Evolutionary conservation across 1,140 invertebrate species (phyloP), one percentile per base, ranked within the genome.

Genomic region (Drosophila rufa): DNA sequence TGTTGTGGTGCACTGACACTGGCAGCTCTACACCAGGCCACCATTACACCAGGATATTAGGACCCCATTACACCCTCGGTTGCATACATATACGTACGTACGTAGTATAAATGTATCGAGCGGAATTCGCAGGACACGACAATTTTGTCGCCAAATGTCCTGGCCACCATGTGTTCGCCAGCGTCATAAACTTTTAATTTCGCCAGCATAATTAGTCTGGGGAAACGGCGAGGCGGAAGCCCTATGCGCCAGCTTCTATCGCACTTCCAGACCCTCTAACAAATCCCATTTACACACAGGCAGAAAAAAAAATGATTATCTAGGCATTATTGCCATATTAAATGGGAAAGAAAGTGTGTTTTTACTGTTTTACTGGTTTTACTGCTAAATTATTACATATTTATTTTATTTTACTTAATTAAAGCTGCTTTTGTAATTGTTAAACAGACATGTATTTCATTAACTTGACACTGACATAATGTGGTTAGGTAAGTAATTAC

Each of bases 181-280:
- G 53, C 53, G 69, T 73, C 69, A 73, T 73, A 73, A 73, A 73
- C 53, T 73, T 73, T 73, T 73, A 73, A 73, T 73, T 73, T 73
- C 69, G 69, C 69, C 45, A 58, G 53, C 69, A 73, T 73, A 73
- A 73, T 73, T 73, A 73, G 51, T 73, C 67, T 56, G 53, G 69
- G 69, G 69, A 73, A 73, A 73, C 71, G 67, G 67, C 62, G 48
- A 40, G 33, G 55, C 65, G 67, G 67, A 73, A 73, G 67, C 69
- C 67, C 45, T 56, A 71, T 69, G 17, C 50, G 40, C 68, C 68
- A 69, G 45, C 61, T 43, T 67, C 62, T 40, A 66, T 67, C 47
- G 47, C 62, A 17, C 19, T 68, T 36, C 15, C 48, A 57, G 56
- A 12, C 45, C 22, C 46, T 30, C 53, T 11, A 12, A 33, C 11